Evolutionary conservation across 2,888 invertebrate genomes (phyloP).

Genomic region (Stenichneumon culpator): DNA sequence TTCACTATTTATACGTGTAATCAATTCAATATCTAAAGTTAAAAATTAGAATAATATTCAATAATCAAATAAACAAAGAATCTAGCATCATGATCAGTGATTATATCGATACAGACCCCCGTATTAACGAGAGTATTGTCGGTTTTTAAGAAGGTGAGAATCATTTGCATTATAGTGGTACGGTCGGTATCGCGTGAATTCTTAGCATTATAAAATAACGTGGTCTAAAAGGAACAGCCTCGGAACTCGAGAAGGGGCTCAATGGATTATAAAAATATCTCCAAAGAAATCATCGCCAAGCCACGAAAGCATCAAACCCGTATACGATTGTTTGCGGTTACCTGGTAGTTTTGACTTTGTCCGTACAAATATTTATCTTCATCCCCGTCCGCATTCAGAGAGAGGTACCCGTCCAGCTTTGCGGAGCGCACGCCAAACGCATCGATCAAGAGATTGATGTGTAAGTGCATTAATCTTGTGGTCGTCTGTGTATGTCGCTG

Average conservation of each 20-base stretch:
- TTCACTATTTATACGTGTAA: slow-evolving; percentile 50
- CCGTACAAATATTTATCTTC: slow-evolving; percentile 83
- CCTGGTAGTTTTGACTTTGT: slow-evolving; percentile 78
- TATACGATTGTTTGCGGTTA: slow-evolving; percentile 76
- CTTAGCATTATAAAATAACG: slow-evolving; percentile 7
- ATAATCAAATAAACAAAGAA: slow-evolving; percentile 38
- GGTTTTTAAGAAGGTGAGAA: slow-evolving; percentile 20
- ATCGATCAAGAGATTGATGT: slow-evolving; percentile 78
- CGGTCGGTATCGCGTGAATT: slow-evolving; percentile 27
- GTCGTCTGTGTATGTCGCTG: slow-evolving; percentile 48
- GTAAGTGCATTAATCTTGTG: slow-evolving; percentile 82
- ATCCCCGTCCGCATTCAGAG: slow-evolving; percentile 71
- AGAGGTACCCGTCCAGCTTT: slow-evolving; percentile 42
- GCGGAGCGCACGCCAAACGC: slow-evolving; percentile 70
- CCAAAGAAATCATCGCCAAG: slow-evolving; percentile 45
- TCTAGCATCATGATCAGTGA: background rate
- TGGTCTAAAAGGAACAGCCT: background rate
- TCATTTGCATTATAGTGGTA: slow-evolving; percentile 58
- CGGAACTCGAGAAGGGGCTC: slow-evolving; percentile 14
- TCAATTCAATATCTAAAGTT: slow-evolving; percentile 47
- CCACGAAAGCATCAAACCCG: slow-evolving; percentile 21
- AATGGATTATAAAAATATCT: slow-evolving; percentile 31
- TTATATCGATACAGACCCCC: slow-evolving; percentile 52
- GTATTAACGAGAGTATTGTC: slow-evolving; percentile 62
- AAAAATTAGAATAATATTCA: slow-evolving; percentile 40